Evolutionary conservation across 2,888 invertebrate genomes (phyloP), one percentile per base, ranked within the genome.

Genomic region (Poecilus cupreus): DNA sequence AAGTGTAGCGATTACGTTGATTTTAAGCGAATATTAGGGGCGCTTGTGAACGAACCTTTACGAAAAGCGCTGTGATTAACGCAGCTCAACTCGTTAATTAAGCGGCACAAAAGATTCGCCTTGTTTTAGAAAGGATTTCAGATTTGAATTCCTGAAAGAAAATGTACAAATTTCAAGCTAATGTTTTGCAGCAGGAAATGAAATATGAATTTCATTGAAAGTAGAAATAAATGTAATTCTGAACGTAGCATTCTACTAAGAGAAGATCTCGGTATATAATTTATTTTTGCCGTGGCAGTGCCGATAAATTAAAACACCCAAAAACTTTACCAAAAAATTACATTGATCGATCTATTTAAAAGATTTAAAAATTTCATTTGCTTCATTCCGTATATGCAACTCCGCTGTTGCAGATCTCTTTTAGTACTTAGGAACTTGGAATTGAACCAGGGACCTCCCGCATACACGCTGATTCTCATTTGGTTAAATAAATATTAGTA

Each of bases 91-190:
- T 68, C 37, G 64, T 68, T 68, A 68, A 68, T 68, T 68, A n/a
- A 68, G 64, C 18, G 32, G 18, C 64, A 68, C 64, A 37, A 37
- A 68, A 68, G 37, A 68, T n/a, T 60, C n/a, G 8, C 32, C 16
- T 13, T 16, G 26, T 68, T 68, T 32, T 18, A 37, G 16, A 68
- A 37, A 24, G 32, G 60, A 60, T 60, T 60, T 18, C 1, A n/a
- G 26, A 60, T 60, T 60, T 60, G 60, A 60, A 60, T 60, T n/a
- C 60, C 13, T 60, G 24, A 60, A 60, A 26, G 60, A 60, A 60
- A 54, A 54, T 20, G 22, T 20, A 11, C 18, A 20, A 11, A 20
- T 54, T 32, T 32, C 24, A 5, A 13, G 43, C 43, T 1, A 11
- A 60, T 26, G 60, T 24, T 60, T 43, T 60, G 24, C 22, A 60